Evolutionary conservation across 2,888 invertebrate genomes (phyloP).

Genomic region (Ophion slaviceki): DNA sequence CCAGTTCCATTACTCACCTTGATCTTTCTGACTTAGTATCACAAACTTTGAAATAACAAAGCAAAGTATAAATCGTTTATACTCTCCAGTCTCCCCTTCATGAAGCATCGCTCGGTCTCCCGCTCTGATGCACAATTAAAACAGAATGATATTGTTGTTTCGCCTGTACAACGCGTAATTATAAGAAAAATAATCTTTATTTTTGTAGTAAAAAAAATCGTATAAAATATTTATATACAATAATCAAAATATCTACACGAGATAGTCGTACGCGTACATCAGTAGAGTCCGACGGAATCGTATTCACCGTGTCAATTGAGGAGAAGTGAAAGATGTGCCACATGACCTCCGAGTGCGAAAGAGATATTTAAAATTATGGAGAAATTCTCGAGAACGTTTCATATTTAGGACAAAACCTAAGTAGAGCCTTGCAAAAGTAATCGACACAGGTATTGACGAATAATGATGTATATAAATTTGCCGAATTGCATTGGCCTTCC

Average conservation of each 20-base stretch:
- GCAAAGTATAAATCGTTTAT: too few relatives aligned
- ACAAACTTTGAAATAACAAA: too few relatives aligned
- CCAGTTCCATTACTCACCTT: neutral
- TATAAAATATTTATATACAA: constrained; percentile 79
- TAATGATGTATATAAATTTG: neutral
- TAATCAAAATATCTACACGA: constrained; percentile 80
- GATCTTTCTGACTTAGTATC: neutral
- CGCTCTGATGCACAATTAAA: neutral
- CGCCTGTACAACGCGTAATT: neutral
- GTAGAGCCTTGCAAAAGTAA: neutral
- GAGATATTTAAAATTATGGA: neutral
- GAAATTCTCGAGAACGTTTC: neutral
- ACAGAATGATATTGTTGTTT: neutral
- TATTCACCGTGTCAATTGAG: constrained; percentile 64
- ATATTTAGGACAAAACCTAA: neutral
- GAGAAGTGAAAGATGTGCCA: neutral
- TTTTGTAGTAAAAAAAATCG: constrained; percentile 76
- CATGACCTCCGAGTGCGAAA: neutral
- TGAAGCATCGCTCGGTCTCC: neutral
- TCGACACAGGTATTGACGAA: neutral
- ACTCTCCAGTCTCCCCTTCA: neutral
- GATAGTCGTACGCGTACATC: constrained; percentile 60
- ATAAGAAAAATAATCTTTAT: constrained; percentile 77
- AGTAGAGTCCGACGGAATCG: constrained; percentile 51
- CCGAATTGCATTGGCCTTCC: too few relatives aligned